Conservation (phyloP, 2,888 invertebrate genomes). For the Nudaria mundana region DNA sequence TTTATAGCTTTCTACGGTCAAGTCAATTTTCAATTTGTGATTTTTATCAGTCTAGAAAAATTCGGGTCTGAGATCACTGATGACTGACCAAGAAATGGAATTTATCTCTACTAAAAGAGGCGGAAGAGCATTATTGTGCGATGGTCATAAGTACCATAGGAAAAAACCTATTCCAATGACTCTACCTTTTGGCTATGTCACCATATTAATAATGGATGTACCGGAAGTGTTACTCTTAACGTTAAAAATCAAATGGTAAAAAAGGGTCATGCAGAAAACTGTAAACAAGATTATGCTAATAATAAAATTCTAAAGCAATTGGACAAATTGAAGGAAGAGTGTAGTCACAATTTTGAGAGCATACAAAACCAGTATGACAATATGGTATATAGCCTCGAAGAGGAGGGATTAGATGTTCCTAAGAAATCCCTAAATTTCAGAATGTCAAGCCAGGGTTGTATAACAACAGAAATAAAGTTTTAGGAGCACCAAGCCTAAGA, state of each 20-base stretch:
- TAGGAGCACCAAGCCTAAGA: slow-evolving; percentile 2
- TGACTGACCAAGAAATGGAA: slow-evolving; percentile 3
- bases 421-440: slow-evolving; percentile 8
- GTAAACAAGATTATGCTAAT: slow-evolving; percentile 4
- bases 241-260: slow-evolving; percentile 8
- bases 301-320: slow-evolving; percentile 9
- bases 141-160: slow-evolving; percentile 7
- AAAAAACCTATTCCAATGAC: slow-evolving; percentile 8
- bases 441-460: slow-evolving; percentile 11
- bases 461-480: slow-evolving; percentile 15
- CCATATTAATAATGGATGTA: slow-evolving; percentile 6
- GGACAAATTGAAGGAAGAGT: slow-evolving; percentile 4
- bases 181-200: slow-evolving; percentile 7
- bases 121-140: slow-evolving; percentile 3
- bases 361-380: slow-evolving; percentile 3
- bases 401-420: slow-evolving; percentile 7
- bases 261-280: slow-evolving; percentile 5
- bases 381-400: slow-evolving; percentile 10
- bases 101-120: slow-evolving; percentile 8
- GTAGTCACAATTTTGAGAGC: slow-evolving; percentile 5
- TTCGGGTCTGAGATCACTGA: too few relatives aligned
- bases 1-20: too few relatives aligned
- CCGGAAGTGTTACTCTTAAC: slow-evolving; percentile 8
- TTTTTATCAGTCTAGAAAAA: too few relatives aligned
- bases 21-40: too few relatives aligned